Percentiles rank a stretch among this genome's conserved stretches.
Conservation (phyloP, 64 coral and sea anemone genomes). For the Orbicella faveolata region DNA sequence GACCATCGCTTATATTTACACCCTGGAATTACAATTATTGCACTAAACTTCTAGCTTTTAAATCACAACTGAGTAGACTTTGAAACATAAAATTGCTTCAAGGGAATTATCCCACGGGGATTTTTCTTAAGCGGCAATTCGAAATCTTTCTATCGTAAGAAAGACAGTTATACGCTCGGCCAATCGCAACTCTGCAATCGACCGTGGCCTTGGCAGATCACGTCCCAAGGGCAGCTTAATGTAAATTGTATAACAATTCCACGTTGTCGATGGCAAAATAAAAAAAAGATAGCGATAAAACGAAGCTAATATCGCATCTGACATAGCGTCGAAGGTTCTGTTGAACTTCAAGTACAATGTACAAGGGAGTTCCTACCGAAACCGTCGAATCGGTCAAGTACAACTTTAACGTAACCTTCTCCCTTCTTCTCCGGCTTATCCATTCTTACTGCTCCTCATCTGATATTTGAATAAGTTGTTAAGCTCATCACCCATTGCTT, state of each 20-base stretch:
- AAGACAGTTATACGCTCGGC: background rate
- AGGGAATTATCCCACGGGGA: slow-evolving; percentile 26
- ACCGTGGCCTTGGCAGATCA: slow-evolving; percentile 29
- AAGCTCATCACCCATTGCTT: slow-evolving; percentile 68
- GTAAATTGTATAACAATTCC: slow-evolving; percentile 30
- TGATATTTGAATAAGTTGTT: slow-evolving; percentile 34
- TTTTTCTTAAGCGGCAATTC: background rate
- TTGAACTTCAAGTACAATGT: slow-evolving; percentile 1
- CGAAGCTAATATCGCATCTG: slow-evolving; percentile 3
- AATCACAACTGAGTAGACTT: background rate
- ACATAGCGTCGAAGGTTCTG: background rate
- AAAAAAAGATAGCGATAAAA: slow-evolving; percentile 2
- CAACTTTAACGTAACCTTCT: background rate
- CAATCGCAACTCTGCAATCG: slow-evolving; percentile 12
- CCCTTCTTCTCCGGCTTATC: background rate
- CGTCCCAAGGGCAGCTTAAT: slow-evolving; percentile 27
- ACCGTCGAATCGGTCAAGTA: background rate
- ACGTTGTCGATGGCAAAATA: slow-evolving; percentile 33
- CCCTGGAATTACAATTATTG: background rate
- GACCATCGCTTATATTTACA: background rate
- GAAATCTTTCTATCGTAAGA: slow-evolving; percentile 3
- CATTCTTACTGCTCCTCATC: slow-evolving; percentile 18
- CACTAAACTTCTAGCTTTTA: background rate
- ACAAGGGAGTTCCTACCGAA: background rate
- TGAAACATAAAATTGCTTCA: slow-evolving; percentile 5